Conservation (phyloP, 2,113 vertebrate genomes). For the Mastomys natalensis region DNA sequence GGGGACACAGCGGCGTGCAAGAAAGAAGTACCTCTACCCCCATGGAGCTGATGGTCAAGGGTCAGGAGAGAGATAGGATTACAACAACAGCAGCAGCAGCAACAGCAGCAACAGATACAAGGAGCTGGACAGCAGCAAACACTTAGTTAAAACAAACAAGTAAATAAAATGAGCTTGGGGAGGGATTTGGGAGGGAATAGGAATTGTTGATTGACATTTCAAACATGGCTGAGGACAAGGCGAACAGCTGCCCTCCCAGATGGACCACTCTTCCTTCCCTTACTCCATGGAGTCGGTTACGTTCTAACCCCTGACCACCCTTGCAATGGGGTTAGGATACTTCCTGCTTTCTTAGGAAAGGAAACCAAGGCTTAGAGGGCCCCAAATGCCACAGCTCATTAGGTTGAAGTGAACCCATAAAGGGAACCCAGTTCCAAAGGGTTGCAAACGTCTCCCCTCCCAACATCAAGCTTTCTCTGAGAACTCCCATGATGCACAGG, state of each 20-base stretch:
- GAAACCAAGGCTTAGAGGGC: not conserved
- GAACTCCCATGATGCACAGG: slow-evolving; percentile 38
- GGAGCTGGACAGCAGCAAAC: not conserved
- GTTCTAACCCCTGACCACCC: not conserved
- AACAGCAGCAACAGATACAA: fast-evolving
- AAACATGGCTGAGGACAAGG: not conserved
- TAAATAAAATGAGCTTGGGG: not conserved
- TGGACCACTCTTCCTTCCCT: not conserved
- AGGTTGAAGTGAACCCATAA: not conserved
- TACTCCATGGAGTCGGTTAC: not conserved
- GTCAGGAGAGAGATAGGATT: not conserved
- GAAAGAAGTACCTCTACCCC: not conserved
- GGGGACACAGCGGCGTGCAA: not conserved
- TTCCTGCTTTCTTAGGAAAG: not conserved
- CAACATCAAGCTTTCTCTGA: not conserved
- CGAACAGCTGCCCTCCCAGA: not conserved
- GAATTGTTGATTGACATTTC: not conserved
- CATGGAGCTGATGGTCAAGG: not conserved
- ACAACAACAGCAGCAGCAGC: fast-evolving
- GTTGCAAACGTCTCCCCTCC: not conserved
- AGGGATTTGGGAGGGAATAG: not conserved
- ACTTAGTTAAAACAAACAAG: not conserved
- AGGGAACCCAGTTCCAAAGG: not conserved
- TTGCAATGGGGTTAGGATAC: not conserved
- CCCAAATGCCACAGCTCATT: not conserved